Conservation (phyloP, 2,888 invertebrate species). For the Oscheius sp. region DNA sequence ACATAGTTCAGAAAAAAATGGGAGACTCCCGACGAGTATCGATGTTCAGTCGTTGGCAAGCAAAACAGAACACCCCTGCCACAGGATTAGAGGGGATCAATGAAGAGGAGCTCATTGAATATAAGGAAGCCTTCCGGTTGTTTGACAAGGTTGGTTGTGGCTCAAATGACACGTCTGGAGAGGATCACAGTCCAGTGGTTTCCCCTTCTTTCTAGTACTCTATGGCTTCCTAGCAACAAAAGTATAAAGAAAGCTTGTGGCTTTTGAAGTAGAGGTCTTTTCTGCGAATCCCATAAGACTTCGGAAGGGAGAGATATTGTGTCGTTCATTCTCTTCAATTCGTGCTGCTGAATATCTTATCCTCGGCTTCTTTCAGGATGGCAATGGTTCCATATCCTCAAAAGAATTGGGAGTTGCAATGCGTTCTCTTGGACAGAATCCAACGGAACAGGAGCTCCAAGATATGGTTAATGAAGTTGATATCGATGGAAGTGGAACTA, state of each 20-base stretch:
- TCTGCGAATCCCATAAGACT: too few relatives aligned
- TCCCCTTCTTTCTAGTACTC: not conserved
- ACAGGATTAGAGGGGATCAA: slow-evolving; percentile 66
- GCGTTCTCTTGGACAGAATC: slow-evolving; percentile 72
- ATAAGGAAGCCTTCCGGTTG: slow-evolving; percentile 69
- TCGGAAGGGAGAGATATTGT: too few relatives aligned
- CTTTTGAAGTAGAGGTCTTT: not conserved
- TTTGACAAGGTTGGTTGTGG: slow-evolving; percentile 68
- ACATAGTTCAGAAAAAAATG: not conserved
- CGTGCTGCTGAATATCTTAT: not conserved
- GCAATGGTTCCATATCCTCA: slow-evolving; percentile 70
- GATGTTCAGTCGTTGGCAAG: slow-evolving; percentile 68
- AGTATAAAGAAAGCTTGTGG: not conserved
- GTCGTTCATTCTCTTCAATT: not conserved
- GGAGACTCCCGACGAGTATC: slow-evolving; percentile 62
- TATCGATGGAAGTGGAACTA: slow-evolving; percentile 68
- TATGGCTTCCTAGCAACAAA: not conserved
- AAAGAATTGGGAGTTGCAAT: slow-evolving; percentile 72
- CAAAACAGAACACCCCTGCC: slow-evolving; percentile 54
- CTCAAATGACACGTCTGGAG: slow-evolving; percentile 1
- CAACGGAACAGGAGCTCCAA: slow-evolving; percentile 71
- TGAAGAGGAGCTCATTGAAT: slow-evolving; percentile 69
- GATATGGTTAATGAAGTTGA: slow-evolving; percentile 71
- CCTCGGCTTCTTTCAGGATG: slow-evolving; percentile 62
- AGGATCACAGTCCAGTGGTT: slow-evolving; percentile 12